These are phyloP conservation scores for Drosophila equinoxialis DNA, from an alignment of 1,140 invertebrate species.

Conservation along the genomic window DNA sequence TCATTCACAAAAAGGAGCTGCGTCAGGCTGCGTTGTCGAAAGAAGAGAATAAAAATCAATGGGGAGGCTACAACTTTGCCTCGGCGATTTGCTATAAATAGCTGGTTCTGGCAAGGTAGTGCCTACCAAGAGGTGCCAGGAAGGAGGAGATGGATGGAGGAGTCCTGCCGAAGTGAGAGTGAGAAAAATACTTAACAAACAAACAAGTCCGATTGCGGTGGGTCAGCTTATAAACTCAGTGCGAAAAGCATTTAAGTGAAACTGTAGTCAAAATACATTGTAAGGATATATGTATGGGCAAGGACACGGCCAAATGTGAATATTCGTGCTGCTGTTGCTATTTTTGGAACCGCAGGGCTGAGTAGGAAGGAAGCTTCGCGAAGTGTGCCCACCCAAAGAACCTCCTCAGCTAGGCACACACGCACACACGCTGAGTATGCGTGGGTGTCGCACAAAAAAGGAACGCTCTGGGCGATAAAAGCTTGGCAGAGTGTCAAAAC, in stretches of 20 bases:
- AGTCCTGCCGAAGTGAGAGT: not conserved
- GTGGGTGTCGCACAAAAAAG: not conserved
- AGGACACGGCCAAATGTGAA: conserved; percentile 37
- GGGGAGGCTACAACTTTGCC: not conserved
- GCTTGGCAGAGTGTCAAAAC: conserved; percentile 26
- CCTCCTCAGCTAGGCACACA: not conserved
- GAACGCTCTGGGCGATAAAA: conserved; percentile 41
- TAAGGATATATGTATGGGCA: conserved; percentile 4
- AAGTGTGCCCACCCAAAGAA: not conserved
- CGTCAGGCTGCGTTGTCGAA: conserved; percentile 50
- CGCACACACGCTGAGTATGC: not conserved
- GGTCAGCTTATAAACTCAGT: conserved; percentile 7
- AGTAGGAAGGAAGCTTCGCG: conserved; percentile 18
- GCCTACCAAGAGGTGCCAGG: too few relatives aligned
- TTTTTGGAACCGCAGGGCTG: conserved; percentile 57
- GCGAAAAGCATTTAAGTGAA: conserved; percentile 23
- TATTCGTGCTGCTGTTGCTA: conserved; percentile 63
- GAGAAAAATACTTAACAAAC: conserved; percentile 35
- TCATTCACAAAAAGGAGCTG: conserved; percentile 72
- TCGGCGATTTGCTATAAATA: conserved; percentile 19
- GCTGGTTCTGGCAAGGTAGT: conserved; percentile 13
- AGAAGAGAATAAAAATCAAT: conserved; percentile 14
- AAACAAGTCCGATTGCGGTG: conserved; percentile 21
- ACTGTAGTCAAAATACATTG: conserved; percentile 12
- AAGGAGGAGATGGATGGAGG: not conserved